Evolutionary conservation across 1,140 invertebrate species (phyloP).

Genomic region (Heliothis subflexa): DNA sequence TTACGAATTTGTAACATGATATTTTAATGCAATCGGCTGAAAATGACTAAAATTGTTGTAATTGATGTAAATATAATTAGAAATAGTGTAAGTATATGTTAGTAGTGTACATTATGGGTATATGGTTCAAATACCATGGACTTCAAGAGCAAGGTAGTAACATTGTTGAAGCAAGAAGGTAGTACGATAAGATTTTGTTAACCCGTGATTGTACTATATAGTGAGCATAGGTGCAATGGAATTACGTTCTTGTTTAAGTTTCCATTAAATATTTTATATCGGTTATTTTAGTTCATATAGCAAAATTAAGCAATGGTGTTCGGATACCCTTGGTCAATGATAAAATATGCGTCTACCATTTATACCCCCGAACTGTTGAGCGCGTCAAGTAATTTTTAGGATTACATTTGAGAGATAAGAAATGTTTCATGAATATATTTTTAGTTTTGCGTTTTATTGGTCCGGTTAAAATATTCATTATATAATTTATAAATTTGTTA

Average conservation of each 20-base stretch:
- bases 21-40: too few species aligned
- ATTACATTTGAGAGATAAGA: too few species aligned
- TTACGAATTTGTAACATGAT: too few species aligned
- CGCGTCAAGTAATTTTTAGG: too few species aligned
- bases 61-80: constrained; percentile 38
- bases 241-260: constrained; percentile 35
- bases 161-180: background rate
- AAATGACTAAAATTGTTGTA: constrained; percentile 7
- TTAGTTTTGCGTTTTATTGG: background rate
- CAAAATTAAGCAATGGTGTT: background rate
- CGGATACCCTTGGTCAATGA: background rate
- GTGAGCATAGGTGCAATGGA: background rate
- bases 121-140: background rate
- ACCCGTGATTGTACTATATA: constrained; percentile 11
- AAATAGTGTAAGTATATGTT: constrained; percentile 33
- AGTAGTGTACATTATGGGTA: constrained; percentile 15
- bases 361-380: too few species aligned
- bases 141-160: background rate
- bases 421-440: too few species aligned
- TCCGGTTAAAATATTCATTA: background rate
- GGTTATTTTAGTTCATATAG: constrained; percentile 16
- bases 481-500: background rate
- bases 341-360: too few species aligned
- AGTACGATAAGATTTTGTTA: background rate
- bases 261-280: constrained; percentile 27